A percentile compares a stretch with the other conserved stretches of the same genome.
phyloP scores from a whole-genome alignment of 1,140 invertebrate genomes.

The Drosophila pseudoananassae region DNA sequence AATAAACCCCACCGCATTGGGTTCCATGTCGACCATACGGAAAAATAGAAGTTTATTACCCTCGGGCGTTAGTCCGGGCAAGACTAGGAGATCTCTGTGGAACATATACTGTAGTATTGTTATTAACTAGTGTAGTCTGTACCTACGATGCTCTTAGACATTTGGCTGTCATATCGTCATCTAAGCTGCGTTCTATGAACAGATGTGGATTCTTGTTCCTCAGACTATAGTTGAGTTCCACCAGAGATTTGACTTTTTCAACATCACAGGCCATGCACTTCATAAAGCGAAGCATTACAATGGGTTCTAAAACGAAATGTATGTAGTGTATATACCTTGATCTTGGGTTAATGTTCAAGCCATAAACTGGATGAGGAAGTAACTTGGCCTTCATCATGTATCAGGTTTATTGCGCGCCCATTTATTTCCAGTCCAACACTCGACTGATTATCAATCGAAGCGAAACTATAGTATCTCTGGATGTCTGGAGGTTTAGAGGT shows the following conservation, averaged over 20 bases:
- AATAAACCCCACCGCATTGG: constrained; percentile 47
- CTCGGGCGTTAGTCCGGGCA: constrained; percentile 86
- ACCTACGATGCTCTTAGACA: constrained; percentile 86
- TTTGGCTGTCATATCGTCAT: constrained; percentile 85
- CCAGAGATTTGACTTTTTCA: constrained; percentile 86
- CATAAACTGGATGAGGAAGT: not conserved
- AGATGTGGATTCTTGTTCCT: constrained; percentile 87
- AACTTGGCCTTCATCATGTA: not conserved
- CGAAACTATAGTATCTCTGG: constrained; percentile 4
- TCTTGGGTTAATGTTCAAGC: not conserved
- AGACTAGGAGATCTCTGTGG: constrained; percentile 86
- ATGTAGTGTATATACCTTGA: not conserved
- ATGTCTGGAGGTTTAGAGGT: not conserved
- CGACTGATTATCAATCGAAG: constrained; percentile 33
- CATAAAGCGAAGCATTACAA: constrained; percentile 65
- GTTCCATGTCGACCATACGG: constrained; percentile 65
- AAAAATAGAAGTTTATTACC: constrained; percentile 84
- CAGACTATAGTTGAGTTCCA: constrained; percentile 88
- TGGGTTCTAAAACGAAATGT: constrained; percentile 43
- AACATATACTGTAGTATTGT: not conserved
- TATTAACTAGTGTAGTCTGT: not conserved
- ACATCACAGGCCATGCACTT: constrained; percentile 85
- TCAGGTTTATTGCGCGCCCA: not conserved
- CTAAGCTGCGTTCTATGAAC: constrained; percentile 87
- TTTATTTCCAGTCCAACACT: constrained; percentile 4